Percentiles rank a stretch among this genome's conserved stretches.
phyloP scores from a whole-genome alignment of 2,888 invertebrate species.

The Metacarcinus magister region DNA sequence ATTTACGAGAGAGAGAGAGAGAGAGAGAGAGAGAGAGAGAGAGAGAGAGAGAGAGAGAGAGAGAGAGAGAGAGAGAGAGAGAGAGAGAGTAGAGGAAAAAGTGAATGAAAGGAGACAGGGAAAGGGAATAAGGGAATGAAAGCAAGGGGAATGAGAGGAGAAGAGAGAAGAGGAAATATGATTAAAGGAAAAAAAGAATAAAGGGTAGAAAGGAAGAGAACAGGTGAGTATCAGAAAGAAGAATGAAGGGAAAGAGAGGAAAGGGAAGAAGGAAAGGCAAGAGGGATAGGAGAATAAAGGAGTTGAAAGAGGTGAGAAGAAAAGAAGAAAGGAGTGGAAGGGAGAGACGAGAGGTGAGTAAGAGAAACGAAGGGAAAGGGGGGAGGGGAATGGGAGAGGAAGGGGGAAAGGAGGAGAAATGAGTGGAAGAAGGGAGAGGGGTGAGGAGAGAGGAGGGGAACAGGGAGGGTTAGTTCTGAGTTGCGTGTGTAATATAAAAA shows the following conservation, averaged over 20 bases:
- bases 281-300: too few relatives aligned
- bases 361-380: not conserved
- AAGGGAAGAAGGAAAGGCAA: too few relatives aligned
- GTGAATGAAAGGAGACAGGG: not conserved
- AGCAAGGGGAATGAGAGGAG: not conserved
- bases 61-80: not conserved
- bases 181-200: not conserved
- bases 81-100: not conserved
- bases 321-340: not conserved
- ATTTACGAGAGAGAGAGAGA: not conserved
- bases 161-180: not conserved
- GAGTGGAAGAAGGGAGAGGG: not conserved
- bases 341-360: not conserved
- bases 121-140: too few relatives aligned
- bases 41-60: not conserved
- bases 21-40: conserved; percentile 3
- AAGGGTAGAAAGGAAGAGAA: not conserved
- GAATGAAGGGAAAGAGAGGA: not conserved
- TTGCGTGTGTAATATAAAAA: not conserved
- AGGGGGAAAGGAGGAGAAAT: too few relatives aligned
- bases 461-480: not conserved
- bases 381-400: not conserved
- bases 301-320: not conserved
- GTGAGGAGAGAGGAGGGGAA: not conserved
- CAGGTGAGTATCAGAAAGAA: not conserved